phyloP scores from a whole-genome alignment of 2,113 vertebrate genomes.

The Ornithorhynchus anatinus region DNA sequence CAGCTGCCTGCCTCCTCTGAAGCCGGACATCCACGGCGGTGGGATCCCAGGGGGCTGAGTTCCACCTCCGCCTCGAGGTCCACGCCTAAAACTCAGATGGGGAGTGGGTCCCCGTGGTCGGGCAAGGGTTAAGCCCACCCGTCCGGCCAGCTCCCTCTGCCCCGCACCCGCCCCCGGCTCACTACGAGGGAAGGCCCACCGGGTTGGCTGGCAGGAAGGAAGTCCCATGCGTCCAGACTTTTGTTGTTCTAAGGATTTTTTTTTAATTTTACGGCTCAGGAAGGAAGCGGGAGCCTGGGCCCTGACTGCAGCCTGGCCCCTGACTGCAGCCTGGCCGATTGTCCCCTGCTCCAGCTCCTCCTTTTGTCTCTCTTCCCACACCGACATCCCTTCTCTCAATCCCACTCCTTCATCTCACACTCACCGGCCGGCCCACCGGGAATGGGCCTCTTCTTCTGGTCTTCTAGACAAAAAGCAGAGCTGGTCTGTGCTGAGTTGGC shows the following conservation, averaged over 20 bases:
- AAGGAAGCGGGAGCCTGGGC: constrained; percentile 86
- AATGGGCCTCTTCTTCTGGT: too few species aligned
- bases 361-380: constrained; percentile 67
- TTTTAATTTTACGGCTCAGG: constrained; percentile 82
- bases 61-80: too few species aligned
- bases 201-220: constrained; percentile 85
- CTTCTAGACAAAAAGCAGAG: too few species aligned
- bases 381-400: neutral
- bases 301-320: constrained; percentile 71
- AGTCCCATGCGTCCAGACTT: constrained; percentile 76
- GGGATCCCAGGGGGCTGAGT: too few species aligned
- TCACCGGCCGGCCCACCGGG: too few species aligned
- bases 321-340: constrained; percentile 69
- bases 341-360: constrained; percentile 70
- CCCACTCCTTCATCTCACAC: neutral
- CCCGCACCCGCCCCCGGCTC: constrained; percentile 65
- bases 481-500: too few species aligned
- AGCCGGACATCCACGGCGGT: too few species aligned
- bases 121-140: constrained; percentile 69
- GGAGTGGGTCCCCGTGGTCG: too few species aligned
- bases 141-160: constrained; percentile 56
- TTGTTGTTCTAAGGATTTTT: constrained; percentile 85
- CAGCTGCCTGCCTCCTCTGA: too few species aligned
- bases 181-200: constrained; percentile 72
- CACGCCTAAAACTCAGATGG: too few species aligned